Base-by-base conservation (phyloP, 1,140 invertebrate genomes). In the Nylanderia fulva region DNA sequence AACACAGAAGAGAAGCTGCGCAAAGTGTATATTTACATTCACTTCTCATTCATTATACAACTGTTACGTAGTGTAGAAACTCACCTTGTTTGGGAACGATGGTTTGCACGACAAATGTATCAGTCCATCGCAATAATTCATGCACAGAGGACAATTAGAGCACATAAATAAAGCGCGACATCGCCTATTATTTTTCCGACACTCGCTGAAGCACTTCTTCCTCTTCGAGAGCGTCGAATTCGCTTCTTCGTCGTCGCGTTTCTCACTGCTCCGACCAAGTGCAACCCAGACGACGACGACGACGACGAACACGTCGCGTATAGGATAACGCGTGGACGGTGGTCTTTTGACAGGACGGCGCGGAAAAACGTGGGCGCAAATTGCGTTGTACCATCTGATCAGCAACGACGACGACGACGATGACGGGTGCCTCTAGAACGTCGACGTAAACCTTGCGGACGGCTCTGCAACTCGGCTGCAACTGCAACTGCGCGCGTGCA, bases 331-430 rank as follows among this genome's bases (percentile, higher is more conserved):
- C 24, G 15, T 60, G 24, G 58, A 61, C 58, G 27, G 27, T 15
- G 27, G 27, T 15, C 27, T 61, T 6, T 13, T 27, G 6, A 29
- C 24, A 13, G 27, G 63, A 63, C 45, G 18, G 48, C 21, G 56
- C 29, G 5, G 13, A 15, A 21, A 29, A 45, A 84, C 72, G 79
- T 56, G 86, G 76, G 71, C 85, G 85, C 85, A 27, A 86, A 72
- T 71, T 86, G 64, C 61, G 85, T 86, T 56, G 80, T 85, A 86
- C 85, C 87, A 88, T 48, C 86, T 86, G 80, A 86, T 88, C 87
- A n/a, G 29, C 33, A 27, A 18, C 60, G n/a, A 29, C 15, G n/a
- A n/a, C n/a, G n/a, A n/a, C n/a, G n/a, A n/a, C n/a, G n/a, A n/a
- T n/a, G n/a, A n/a, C n/a, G n/a, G n/a, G n/a, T n/a, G n/a, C n/a